A percentile compares a stretch with the other conserved stretches of the same genome.
phyloP scores from a whole-genome alignment of 2,797 vertebrate genomes.

The Oreortyx pictus region DNA sequence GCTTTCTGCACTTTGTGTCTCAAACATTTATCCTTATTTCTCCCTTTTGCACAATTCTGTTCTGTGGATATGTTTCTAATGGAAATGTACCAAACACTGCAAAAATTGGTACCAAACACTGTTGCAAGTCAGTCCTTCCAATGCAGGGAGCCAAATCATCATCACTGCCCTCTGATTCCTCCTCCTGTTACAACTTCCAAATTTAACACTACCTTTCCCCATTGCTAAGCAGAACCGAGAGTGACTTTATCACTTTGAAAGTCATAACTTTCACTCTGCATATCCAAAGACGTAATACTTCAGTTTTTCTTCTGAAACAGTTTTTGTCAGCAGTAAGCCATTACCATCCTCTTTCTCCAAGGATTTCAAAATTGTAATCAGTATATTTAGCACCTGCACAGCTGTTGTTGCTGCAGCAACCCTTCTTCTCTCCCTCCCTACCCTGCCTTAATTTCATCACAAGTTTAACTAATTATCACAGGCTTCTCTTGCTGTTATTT shows the following conservation, averaged over 20 bases:
- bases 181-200: neutral
- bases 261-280: neutral
- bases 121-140: neutral
- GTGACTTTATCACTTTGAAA: neutral
- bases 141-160: neutral
- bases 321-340: neutral
- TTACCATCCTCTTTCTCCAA: neutral
- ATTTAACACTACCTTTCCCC: neutral
- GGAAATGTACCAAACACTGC: neutral
- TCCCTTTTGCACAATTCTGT: neutral
- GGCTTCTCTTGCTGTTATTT: neutral
- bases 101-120: neutral
- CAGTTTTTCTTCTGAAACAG: neutral
- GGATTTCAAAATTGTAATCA: conserved; percentile 22
- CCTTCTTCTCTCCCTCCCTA: neutral
- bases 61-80: neutral
- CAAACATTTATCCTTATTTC: neutral
- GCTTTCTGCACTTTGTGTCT: neutral
- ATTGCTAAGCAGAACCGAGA: neutral
- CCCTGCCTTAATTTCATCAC: neutral
- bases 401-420: conserved; percentile 45
- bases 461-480: conserved; percentile 29
- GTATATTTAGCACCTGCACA: neutral
- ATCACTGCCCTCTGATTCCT: neutral
- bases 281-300: neutral